phyloP scores from a whole-genome alignment of 2,888 invertebrate species.

The Epinotia bilunana region DNA sequence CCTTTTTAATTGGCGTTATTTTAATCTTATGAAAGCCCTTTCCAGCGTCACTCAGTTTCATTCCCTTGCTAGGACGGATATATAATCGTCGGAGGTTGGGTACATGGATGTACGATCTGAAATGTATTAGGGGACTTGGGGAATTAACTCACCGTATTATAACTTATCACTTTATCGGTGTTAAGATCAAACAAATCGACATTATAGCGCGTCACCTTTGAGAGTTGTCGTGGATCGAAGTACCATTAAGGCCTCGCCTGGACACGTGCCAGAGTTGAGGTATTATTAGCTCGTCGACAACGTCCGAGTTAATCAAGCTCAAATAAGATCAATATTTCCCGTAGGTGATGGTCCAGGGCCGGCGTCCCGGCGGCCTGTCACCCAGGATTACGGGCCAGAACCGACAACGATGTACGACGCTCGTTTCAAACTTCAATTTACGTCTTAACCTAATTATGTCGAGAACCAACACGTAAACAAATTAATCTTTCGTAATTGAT shows the following conservation, averaged over 20 bases:
- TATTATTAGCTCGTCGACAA: constrained; percentile 82
- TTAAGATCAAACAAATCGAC: constrained; percentile 46
- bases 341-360: constrained; percentile 76
- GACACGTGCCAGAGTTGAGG: constrained; percentile 76
- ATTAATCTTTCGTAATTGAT: constrained; percentile 34
- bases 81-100: constrained; percentile 8
- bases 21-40: constrained; percentile 16
- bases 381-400: constrained; percentile 61
- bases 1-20: constrained; percentile 18
- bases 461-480: constrained; percentile 41
- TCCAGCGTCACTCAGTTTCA: constrained; percentile 4
- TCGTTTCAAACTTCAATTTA: constrained; percentile 53
- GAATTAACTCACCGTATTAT: constrained; percentile 32
- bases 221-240: constrained; percentile 81
- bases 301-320: constrained; percentile 83
- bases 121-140: constrained; percentile 33
- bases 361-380: constrained; percentile 58
- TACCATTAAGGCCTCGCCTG: constrained; percentile 82
- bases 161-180: constrained; percentile 37
- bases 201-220: constrained; percentile 70
- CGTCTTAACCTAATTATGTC: constrained; percentile 55
- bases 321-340: constrained; percentile 83
- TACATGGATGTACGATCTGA: constrained; percentile 18
- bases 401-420: constrained; percentile 53
- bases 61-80: constrained; percentile 7